A percentile compares a stretch with the other conserved stretches of the same genome.
Evolutionary conservation across 2,797 vertebrate species (phyloP).

Genomic region (Morelia viridis): DNA sequence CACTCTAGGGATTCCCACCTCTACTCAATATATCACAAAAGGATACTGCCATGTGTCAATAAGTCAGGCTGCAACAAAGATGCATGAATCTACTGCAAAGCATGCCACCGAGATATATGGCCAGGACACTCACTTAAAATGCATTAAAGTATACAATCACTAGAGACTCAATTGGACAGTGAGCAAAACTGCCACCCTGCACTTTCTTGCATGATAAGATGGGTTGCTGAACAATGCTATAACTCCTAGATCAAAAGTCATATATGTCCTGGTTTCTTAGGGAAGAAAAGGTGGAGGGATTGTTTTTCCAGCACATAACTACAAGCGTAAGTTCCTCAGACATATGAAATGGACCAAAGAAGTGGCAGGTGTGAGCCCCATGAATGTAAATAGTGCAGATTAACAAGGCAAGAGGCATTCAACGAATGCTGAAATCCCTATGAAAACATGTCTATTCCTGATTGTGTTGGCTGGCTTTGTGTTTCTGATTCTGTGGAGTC

Average conservation of each 20-base stretch:
- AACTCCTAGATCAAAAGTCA: background rate
- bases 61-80: too few species aligned
- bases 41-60: background rate
- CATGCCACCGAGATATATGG: too few species aligned
- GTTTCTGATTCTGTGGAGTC: constrained; percentile 69
- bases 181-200: background rate
- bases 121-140: background rate
- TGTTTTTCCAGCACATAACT: background rate
- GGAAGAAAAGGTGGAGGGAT: background rate
- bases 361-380: background rate
- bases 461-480: constrained; percentile 11
- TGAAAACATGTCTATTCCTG: background rate
- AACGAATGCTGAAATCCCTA: background rate
- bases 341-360: background rate
- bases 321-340: background rate
- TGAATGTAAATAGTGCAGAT: background rate
- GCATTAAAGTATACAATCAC: background rate
- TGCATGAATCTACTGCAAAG: background rate
- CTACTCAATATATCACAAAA: background rate
- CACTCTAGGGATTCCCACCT: background rate
- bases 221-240: background rate
- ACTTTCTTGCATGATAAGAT: background rate
- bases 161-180: background rate
- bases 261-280: background rate
- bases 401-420: background rate